A percentile compares a stretch with the other conserved stretches of the same genome.
Evolutionary conservation across 2,113 vertebrate species (phyloP).

Genomic region (Mesoclemmys tuberculata): DNA sequence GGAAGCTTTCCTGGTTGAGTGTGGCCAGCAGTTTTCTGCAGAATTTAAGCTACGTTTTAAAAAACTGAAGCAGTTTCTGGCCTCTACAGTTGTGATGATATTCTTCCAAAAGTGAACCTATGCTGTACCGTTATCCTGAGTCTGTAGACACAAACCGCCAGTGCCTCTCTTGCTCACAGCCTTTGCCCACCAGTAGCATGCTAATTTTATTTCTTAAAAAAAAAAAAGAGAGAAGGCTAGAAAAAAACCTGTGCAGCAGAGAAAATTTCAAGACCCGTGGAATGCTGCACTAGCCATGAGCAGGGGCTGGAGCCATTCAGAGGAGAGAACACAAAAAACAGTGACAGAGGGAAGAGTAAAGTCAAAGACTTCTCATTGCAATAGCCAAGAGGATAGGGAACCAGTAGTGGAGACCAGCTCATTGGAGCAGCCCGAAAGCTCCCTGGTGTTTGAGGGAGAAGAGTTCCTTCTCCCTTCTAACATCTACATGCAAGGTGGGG

Average conservation of each 20-base stretch:
- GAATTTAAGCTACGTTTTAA: neutral
- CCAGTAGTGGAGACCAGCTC: fast-evolving
- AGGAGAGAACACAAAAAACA: neutral
- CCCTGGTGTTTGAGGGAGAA: neutral
- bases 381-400: neutral
- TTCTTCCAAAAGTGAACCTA: neutral
- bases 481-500: fast-evolving
- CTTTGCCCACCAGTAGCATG: fast-evolving
- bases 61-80: neutral
- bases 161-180: neutral
- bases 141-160: neutral
- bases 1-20: neutral
- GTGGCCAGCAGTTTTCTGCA: neutral
- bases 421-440: neutral
- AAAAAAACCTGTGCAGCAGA: fast-evolving
- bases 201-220: neutral
- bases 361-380: neutral
- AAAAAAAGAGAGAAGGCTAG: neutral
- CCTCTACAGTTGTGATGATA: neutral
- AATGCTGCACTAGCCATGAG: too few species aligned
- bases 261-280: neutral
- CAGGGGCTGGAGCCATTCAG: neutral
- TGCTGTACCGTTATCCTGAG: neutral
- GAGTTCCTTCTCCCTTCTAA: neutral
- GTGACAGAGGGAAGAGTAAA: fast-evolving